Evolutionary conservation across 2,888 invertebrate genomes (phyloP), one percentile per base, ranked within the genome.

Genomic region (Hartigia nigra): DNA sequence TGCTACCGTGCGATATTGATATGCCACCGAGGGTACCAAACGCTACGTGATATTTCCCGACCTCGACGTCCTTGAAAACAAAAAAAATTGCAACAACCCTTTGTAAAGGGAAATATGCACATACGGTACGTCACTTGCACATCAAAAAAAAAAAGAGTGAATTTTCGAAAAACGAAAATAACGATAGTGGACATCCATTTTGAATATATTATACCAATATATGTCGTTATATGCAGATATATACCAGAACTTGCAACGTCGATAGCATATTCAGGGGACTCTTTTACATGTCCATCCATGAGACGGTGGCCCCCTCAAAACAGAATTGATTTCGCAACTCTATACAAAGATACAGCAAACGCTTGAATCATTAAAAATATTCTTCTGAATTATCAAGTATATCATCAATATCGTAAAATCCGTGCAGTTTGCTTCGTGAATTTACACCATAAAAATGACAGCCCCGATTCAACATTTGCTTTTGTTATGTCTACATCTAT

Each of bases 1-100:
- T 75, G 36, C 34, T 32, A 70, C 34, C 75, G 80, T 78, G 80
- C 86, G 85, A 87, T 88, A 88, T 88, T 85, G 88, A 88, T 86
- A 86, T 85, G 82, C 83, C 80, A 79, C 79, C 76, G 39, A 76
- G 55, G 76, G 86, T 85, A 86, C 84, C 86, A 86, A 86, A 86
- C 86, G 76, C 74, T 72, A 39, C 70, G 77, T 77, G 77, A 79
- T 70, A 69, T 76, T 74, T 76, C 31, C 72, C 39, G 39, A 34
- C 31, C 72, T 72, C 72, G 31, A 34, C 34, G 32, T 34, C 72
- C 72, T 72, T 31, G 72, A 72, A 34, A 70, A 14, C 12, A 70
- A 31, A 9, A 55, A 31, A 72, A 72, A 72, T 9, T 72, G 12
- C 4, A 34, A 55, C 55, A 55, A 55, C 23, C 55, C 55, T 55